Evolutionary conservation across 2,113 vertebrate species (phyloP).

Genomic region (Epinephelus fuscoguttatus): DNA sequence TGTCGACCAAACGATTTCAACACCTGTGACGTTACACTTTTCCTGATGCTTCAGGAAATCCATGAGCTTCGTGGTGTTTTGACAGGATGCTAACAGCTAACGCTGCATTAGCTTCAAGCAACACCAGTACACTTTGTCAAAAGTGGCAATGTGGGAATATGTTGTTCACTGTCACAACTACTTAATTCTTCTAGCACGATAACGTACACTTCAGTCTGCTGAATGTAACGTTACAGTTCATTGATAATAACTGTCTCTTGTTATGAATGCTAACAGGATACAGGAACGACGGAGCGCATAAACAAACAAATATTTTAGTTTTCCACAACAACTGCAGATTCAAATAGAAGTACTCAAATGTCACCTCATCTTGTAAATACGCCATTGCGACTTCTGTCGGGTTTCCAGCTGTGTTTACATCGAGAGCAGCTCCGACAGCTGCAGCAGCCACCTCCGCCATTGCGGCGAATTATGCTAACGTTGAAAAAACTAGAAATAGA

Average conservation of each 20-base stretch:
- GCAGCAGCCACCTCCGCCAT: conserved; percentile 77
- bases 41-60: neutral
- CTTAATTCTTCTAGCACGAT: neutral
- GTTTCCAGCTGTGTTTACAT: conserved; percentile 59
- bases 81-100: conserved; percentile 45
- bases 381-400: conserved; percentile 68
- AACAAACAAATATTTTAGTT: neutral
- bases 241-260: neutral
- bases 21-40: neutral
- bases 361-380: conserved; percentile 83
- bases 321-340: neutral
- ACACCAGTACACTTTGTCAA: neutral
- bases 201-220: neutral
- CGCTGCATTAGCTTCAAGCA: conserved; percentile 1
- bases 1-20: neutral
- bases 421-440: conserved; percentile 16
- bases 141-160: accelerated
- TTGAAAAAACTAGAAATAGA: neutral
- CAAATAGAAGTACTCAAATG: accelerated
- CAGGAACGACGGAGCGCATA: too few species aligned
- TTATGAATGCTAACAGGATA: neutral
- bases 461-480: conserved; percentile 10
- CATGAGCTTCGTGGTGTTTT: neutral
- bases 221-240: neutral
- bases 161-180: neutral